These are phyloP conservation scores for Nomada ruficornis DNA, from an alignment of 2,888 invertebrate genomes.

Conservation along the genomic window DNA sequence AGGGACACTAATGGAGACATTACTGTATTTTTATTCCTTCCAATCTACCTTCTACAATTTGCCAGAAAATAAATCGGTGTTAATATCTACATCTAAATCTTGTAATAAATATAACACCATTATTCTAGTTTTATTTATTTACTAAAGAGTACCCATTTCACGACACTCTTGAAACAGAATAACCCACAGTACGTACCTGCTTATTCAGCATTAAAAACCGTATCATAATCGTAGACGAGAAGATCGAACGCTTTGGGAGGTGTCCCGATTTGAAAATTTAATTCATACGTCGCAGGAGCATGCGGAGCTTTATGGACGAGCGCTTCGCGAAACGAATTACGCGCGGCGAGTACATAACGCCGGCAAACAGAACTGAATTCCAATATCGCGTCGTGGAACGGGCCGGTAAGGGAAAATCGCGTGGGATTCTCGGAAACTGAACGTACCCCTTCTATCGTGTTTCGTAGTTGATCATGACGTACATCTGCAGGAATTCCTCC, in stretches of 20 bases:
- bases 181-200: too few species aligned
- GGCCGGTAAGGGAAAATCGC: conserved; percentile 52
- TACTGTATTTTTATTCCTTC: too few species aligned
- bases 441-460: conserved; percentile 24
- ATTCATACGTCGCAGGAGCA: conserved; percentile 51
- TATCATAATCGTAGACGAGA: background rate
- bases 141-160: too few species aligned
- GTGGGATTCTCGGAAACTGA: conserved; percentile 48
- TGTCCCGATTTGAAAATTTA: conserved; percentile 51
- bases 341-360: conserved; percentile 61
- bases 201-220: conserved; percentile 5
- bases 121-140: too few species aligned
- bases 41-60: too few species aligned
- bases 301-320: conserved; percentile 39
- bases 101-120: too few species aligned
- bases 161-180: too few species aligned
- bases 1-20: too few species aligned
- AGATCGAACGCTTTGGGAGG: conserved; percentile 35
- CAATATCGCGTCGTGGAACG: conserved; percentile 62
- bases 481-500: conserved; percentile 51
- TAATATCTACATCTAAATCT: too few species aligned
- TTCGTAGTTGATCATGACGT: conserved; percentile 26
- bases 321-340: conserved; percentile 69
- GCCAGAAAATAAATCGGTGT: too few species aligned
- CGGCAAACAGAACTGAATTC: conserved; percentile 71